Evolutionary conservation across 2,888 invertebrate genomes (phyloP).

Genomic region (Lithosia quadra): DNA sequence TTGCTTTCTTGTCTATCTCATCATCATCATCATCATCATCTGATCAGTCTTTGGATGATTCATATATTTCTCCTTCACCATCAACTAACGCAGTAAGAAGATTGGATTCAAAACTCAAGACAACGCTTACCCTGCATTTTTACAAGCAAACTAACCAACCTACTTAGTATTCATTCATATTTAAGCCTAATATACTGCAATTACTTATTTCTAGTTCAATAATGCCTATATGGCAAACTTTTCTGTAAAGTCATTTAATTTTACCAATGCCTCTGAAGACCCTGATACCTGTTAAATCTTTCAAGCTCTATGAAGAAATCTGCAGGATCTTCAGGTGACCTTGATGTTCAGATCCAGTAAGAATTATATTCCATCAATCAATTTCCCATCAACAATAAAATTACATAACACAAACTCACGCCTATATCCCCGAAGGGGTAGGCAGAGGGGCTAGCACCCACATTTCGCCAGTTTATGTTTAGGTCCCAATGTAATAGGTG

Average conservation of each 20-base stretch:
- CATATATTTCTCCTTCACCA: neutral
- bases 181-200: neutral
- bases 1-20: constrained; percentile 1
- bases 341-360: neutral
- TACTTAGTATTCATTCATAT: neutral
- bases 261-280: no score
- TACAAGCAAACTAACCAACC: neutral
- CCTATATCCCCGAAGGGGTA: no score
- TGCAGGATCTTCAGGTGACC: neutral
- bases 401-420: no score
- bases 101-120: neutral
- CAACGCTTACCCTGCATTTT: neutral
- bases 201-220: neutral
- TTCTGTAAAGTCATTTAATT: neutral
- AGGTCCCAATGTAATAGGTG: no score
- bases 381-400: neutral
- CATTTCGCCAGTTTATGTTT: no score
- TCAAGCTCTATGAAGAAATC: no score
- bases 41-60: neutral
- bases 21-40: constrained; percentile 1
- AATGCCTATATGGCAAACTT: neutral
- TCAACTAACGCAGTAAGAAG: neutral
- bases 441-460: no score
- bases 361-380: neutral
- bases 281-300: no score